Evolutionary conservation across 2,888 invertebrate species (phyloP).

Genomic region (Iphiclides podalirius): DNA sequence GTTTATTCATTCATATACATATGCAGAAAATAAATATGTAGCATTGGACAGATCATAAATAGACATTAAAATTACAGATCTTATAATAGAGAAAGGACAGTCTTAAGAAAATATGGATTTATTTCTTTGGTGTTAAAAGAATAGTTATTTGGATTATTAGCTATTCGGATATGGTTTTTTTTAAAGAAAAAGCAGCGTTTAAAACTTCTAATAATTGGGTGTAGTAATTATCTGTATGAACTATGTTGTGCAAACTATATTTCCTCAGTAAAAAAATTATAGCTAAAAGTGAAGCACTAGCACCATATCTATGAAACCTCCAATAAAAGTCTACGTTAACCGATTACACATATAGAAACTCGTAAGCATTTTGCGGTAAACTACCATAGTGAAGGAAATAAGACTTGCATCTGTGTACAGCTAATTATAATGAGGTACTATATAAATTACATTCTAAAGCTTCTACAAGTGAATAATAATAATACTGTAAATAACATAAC

Average conservation of each 20-base stretch:
- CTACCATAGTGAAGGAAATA: slow-evolving; percentile 15
- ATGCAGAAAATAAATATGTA: slow-evolving; percentile 24
- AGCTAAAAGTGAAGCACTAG: slow-evolving; percentile 59
- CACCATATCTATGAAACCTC: slow-evolving; percentile 59
- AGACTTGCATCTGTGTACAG: slow-evolving; percentile 1
- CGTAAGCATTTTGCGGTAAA: slow-evolving; percentile 27
- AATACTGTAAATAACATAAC: slow-evolving; percentile 22
- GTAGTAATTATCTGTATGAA: slow-evolving; percentile 2
- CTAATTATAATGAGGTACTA: not conserved
- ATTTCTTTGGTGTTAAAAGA: slow-evolving; percentile 44
- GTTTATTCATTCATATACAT: slow-evolving; percentile 23
- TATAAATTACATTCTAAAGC: slow-evolving; percentile 6
- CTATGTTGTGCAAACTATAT: slow-evolving; percentile 48
- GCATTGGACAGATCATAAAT: slow-evolving; percentile 21
- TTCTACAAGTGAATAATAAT: slow-evolving; percentile 10
- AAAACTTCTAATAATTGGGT: slow-evolving; percentile 10
- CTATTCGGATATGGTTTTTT: slow-evolving; percentile 7
- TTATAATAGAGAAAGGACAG: slow-evolving; percentile 27
- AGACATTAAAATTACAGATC: slow-evolving; percentile 23
- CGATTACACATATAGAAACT: slow-evolving; percentile 41
- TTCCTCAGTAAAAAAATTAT: slow-evolving; percentile 51
- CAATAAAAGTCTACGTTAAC: slow-evolving; percentile 34
- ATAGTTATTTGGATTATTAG: slow-evolving; percentile 20
- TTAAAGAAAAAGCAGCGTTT: slow-evolving; percentile 2
- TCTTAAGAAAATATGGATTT: slow-evolving; percentile 32